Evolutionary conservation across 2,113 vertebrate species (phyloP), one percentile per base, ranked within the genome.

Genomic region (Nansenia antarctica): DNA sequence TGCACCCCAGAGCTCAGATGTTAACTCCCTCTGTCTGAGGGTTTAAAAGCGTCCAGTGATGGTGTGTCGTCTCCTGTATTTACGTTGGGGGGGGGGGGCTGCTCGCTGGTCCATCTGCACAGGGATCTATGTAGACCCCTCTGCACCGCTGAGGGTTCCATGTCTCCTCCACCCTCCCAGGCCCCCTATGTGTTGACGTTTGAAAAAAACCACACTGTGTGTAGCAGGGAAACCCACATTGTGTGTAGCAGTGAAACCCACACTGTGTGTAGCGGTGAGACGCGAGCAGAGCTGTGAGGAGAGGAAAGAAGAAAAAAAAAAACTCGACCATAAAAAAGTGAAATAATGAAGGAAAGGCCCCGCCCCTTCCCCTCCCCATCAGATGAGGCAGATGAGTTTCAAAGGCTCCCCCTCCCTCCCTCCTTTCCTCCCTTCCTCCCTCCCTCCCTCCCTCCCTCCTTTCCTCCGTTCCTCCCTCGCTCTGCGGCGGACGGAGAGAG

Each of bases 111-210:
- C 81, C 64, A 71, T 79, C 59, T 66, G 69, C 73, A 18, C 30
- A 52, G 30, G 7, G n/a, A 73, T 63, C 77, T 27, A 67, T 32
- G 0, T 62, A 61, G 72, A 57, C 49, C 70, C 68, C 69, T 22
- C 59, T 45, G 53, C 58, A 42, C 73, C 0, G n/a, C 70, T 24
- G 67, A 64, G 71, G 70, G 60, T 1, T 20, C 68, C 67, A 34
- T 32, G 32, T 76, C 78, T 83, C 76, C 82, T 85, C 83, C 18
- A 20, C 30, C 58, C 31, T 2, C 67, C 24, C 69, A 31, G 67
- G 80, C 22, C 69, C 79, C 76, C 78, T 29, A 52, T 66, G 66
- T 88, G 87, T 90, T 90, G 86, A 89, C 80, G 81, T 89, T 85
- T 82, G 74, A 73, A 86, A 73, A 86, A 86, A 88, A 60, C 80